phyloP scores from a whole-genome alignment of 1,140 invertebrate species.

The Chymomyza costata region DNA sequence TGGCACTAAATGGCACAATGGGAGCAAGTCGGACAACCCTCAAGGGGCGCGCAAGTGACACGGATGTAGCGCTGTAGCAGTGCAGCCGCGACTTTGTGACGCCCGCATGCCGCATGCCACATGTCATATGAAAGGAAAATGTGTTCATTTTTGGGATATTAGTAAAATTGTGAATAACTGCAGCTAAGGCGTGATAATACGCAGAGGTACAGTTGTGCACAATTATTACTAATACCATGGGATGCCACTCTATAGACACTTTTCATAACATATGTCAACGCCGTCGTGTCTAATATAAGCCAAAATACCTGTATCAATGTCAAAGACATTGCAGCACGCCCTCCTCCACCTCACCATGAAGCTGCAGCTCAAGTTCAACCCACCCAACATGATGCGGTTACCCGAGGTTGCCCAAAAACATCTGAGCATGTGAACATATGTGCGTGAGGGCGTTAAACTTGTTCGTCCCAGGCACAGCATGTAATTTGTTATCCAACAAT shows the following conservation, averaged over 20 bases:
- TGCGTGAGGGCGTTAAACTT: constrained; percentile 54
- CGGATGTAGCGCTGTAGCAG: too few species aligned
- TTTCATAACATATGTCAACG: constrained; percentile 23
- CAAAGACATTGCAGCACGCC: constrained; percentile 17
- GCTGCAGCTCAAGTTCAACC: constrained; percentile 22
- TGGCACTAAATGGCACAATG: constrained; percentile 21
- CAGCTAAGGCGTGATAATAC: constrained; percentile 2
- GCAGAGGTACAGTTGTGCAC: constrained; percentile 36
- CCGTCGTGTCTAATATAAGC: constrained; percentile 27
- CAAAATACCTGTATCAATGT: constrained; percentile 65
- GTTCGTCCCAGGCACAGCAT: constrained; percentile 43
- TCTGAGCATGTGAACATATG: too few species aligned
- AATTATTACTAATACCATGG: constrained; percentile 45
- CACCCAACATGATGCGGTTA: constrained; percentile 2
- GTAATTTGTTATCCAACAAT: constrained; percentile 72
- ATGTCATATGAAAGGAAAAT: constrained; percentile 15
- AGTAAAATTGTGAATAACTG: too few species aligned
- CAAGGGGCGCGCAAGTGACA: too few species aligned
- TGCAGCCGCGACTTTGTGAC: too few species aligned
- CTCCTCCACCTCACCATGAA: constrained; percentile 5
- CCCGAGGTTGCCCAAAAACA: constrained; percentile 9
- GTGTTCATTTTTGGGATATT: too few species aligned
- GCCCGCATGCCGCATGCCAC: constrained; percentile 35
- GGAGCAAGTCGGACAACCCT: too few species aligned
- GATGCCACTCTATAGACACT: constrained; percentile 11